Base-by-base conservation (phyloP, 2,888 invertebrate genomes). In the Esperia sulphurella region DNA sequence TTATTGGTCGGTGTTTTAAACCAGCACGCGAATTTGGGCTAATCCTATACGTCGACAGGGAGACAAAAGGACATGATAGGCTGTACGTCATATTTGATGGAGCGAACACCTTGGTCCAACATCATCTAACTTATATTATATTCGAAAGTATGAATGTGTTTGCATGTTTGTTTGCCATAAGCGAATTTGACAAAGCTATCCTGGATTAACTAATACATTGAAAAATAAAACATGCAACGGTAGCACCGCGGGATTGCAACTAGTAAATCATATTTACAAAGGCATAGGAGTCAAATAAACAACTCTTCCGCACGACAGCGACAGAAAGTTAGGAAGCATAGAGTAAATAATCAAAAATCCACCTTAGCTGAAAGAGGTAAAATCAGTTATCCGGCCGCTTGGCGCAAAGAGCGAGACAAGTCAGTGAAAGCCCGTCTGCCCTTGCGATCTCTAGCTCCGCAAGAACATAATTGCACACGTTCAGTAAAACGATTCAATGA, bases 391-490 rank as follows among this genome's bases (percentile, higher is more conserved):
- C 61, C 66, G 59, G 61, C 61, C 56, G 58, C 57, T 52, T 56
- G 49, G 56, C 50, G 50, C 54, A 48, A 53, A 62, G 62, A 54
- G 61, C 68, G 69, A 76, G 75, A 76, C 75, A 74, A 74, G 77
- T 65, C 70, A 76, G 86, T 83, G 86, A 87, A 87, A 87, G 86
- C 80, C 77, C 62, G 80, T 77, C 77, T 82, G 82, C 84, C 83
- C 82, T 83, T 82, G 79, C 82, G 77, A 83, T 84, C 76, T 81
- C 79, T 78, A 80, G 74, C 72, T 79, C 66, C 64, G 71, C 73
- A 75, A 79, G 77, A 79, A 76, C 74, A 76, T 81, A 83, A 79
- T 79, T 82, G 74, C 73, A 75, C 71, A 75, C 72, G 73, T 77
- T 73, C 71, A 68, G 73, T 72, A 71, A 77, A 79, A 75, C 68